phyloP scores from a whole-genome alignment of 2,888 invertebrate genomes.

The Oscheius onirici region DNA sequence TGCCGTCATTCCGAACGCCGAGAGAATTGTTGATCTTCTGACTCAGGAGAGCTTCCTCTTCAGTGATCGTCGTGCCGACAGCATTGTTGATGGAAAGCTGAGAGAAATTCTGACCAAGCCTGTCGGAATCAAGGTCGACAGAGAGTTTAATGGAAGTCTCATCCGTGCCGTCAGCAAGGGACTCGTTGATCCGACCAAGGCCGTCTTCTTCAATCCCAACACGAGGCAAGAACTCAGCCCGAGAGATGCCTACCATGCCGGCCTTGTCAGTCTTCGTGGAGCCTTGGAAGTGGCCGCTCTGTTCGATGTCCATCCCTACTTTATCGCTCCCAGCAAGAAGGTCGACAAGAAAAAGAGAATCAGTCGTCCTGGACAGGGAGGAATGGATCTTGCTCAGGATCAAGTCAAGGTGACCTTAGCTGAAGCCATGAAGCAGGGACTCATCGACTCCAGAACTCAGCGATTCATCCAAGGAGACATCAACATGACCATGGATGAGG shows the following conservation, averaged over 20 bases:
- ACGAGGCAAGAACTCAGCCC: constrained; percentile 81
- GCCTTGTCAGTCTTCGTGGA: constrained; percentile 86
- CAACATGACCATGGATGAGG: constrained; percentile 74
- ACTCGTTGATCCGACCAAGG: constrained; percentile 87
- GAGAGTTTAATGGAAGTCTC: constrained; percentile 80
- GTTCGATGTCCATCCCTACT: constrained; percentile 78
- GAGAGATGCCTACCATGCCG: constrained; percentile 83
- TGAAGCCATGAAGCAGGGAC: constrained; percentile 82
- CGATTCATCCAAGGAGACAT: constrained; percentile 75
- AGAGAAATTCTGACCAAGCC: constrained; percentile 83
- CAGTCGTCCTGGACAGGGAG: constrained; percentile 78
- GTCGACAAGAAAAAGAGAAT: constrained; percentile 87
- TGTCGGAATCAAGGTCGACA: constrained; percentile 81
- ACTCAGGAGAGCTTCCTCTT: constrained; percentile 61
- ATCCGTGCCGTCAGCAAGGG: constrained; percentile 87
- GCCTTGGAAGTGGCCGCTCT: constrained; percentile 86
- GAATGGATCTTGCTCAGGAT: constrained; percentile 53
- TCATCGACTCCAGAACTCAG: constrained; percentile 78
- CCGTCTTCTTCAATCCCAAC: constrained; percentile 73
- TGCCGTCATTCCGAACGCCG: constrained; percentile 79
- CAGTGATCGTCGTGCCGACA: constrained; percentile 70
- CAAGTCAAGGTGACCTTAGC: constrained; percentile 80
- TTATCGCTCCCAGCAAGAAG: constrained; percentile 76
- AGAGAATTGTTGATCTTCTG: constrained; percentile 65
- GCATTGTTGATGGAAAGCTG: constrained; percentile 72